Evolutionary conservation across 2,113 vertebrate genomes (phyloP), one percentile per base, ranked within the genome.

Genomic region (Leptocoma aspasia): DNA sequence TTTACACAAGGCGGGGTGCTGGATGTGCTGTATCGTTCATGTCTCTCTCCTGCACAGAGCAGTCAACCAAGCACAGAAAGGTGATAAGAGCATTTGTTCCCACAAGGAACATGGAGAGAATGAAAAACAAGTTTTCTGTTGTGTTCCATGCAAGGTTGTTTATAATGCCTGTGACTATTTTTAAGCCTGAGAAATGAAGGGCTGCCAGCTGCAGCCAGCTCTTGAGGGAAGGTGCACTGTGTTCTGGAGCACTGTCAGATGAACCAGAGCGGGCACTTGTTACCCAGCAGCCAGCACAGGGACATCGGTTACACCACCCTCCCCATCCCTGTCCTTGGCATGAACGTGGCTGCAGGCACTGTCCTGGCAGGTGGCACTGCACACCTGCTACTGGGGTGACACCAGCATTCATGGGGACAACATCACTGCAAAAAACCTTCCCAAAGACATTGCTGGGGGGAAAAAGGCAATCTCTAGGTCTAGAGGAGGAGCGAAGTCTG

Each of bases 111-210:
- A 18, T 1, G 2, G 77, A 61, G 9, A 73, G 82, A 59, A 80
- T 33, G 88, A 80, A 82, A 95, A 94, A 59, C 71, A 83, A 45
- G 56, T 44, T 82, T 82, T 59, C 72, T 81, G 44, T 47, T 75
- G 17, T 77, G 85, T 82, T 94, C 63, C 7, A 3, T 79, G 63
- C 59, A 82, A 75, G 75, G 79, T 70, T 92, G 56, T 90, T 96
- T 91, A 47, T 69, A 70, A 72, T 54, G 77, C 81, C 75, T 75
- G 60, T 26, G 61, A 35, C 89, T 96, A 95, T 95, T 96, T 97
- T 89, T 95, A 96, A 85, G 90, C 57, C 68, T 44, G 68, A 87
- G 73, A 89, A 54, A 28, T 22, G 77, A 93, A 94, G 85, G 63
- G 69, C 85, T 92, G 69, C 68, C 28, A 11, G 86, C 72, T 82